A percentile compares a stretch with the other conserved stretches of the same genome.
Evolutionary conservation across 2,113 vertebrate genomes (phyloP).

Genomic region (Pelusios castaneus): DNA sequence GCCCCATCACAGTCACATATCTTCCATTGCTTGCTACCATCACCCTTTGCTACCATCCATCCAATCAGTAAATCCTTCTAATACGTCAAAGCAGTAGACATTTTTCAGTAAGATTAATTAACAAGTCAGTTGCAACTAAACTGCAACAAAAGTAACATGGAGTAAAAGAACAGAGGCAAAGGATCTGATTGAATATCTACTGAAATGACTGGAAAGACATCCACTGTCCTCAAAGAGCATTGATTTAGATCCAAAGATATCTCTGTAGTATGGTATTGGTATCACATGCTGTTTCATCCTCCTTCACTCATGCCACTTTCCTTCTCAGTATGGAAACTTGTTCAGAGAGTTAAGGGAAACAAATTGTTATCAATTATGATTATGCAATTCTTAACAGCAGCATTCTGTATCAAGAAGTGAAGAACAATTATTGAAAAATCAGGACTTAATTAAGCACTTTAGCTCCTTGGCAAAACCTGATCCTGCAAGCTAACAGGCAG

Average conservation of each 20-base stretch:
- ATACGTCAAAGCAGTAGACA: neutral
- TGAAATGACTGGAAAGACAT: neutral
- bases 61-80: neutral
- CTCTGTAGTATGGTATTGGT: neutral
- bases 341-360: slow-evolving; percentile 51
- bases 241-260: neutral
- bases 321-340: neutral
- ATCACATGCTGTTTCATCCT: neutral
- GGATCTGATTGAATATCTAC: neutral
- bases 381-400: slow-evolving; percentile 53
- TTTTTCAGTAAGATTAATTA: neutral
- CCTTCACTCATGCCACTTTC: neutral
- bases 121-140: neutral
- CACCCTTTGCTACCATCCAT: neutral
- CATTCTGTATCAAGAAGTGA: slow-evolving; percentile 36
- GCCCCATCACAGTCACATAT: too few species aligned
- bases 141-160: neutral
- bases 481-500: neutral
- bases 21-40: neutral
- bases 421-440: slow-evolving; percentile 62
- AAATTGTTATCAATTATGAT: slow-evolving; percentile 50
- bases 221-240: neutral
- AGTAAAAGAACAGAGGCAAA: neutral
- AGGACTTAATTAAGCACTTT: slow-evolving; percentile 36
- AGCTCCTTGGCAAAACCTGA: slow-evolving; percentile 1